Evolutionary conservation across 1,140 invertebrate genomes (phyloP), one percentile per base, ranked within the genome.

Genomic region (Pachypsylla venusta): DNA sequence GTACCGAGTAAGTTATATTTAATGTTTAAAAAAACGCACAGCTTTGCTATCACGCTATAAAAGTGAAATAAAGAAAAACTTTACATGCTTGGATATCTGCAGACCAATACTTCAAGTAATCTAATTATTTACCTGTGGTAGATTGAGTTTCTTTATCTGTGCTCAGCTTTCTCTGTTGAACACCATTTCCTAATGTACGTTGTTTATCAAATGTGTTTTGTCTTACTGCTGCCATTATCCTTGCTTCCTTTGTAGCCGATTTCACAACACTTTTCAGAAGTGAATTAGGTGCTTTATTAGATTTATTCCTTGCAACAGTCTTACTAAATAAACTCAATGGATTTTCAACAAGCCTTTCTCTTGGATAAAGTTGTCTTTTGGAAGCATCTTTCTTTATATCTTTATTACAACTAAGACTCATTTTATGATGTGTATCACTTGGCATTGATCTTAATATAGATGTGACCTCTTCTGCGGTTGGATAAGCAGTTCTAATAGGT

Each of bases 341-440:
- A 35, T n/a, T n/a, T 35, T 35, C 30, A 35, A 35, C 30, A 7
- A 35, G 30, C 53, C 64, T 60, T 54, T 76, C 74, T 2, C 70
- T 70, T 10, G 74, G 70, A 59, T 74, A 75, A 2, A 68, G 63
- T 63, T 79, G 79, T 62, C 74, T 76, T 67, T 75, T 75, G 54
- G 73, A 73, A 65, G 75, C 75, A 67, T 73, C 71, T 72, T 74
- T 75, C 62, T 76, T 76, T 54, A 64, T 54, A 58, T 64, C 63
- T 20, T 60, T 59, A 14, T 20, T n/a, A 48, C 59, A 55, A 35
- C 62, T 65, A 14, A 65, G 55, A 28, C 64, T 65, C 57, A 65
- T 60, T 59, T 64, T 65, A 19, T 64, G 62, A 25, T 62, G 62
- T 27, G 55, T 60, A 55, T 63, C 61, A 53, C 62, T 60, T 54